Conservation (phyloP, 2,113 vertebrate species). For the Catharus fuscescens region DNA sequence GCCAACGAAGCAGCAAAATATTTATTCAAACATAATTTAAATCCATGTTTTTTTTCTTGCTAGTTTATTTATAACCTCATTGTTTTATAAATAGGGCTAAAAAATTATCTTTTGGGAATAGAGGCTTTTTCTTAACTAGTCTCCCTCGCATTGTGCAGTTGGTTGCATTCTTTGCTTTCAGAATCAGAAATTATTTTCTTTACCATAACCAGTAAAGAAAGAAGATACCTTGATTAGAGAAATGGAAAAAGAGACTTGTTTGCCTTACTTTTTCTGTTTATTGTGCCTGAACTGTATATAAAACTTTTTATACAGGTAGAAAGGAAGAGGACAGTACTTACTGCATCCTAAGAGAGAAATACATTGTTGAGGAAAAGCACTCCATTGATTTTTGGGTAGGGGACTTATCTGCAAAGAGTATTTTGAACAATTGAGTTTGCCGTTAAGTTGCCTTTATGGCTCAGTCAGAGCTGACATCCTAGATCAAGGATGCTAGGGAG, state of each 20-base stretch:
- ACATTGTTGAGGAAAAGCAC: not conserved
- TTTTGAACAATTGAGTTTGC: constrained; percentile 3
- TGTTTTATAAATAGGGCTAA: not conserved
- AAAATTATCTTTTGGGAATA: not conserved
- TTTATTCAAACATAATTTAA: constrained; percentile 29
- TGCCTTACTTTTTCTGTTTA: not conserved
- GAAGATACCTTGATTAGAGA: not conserved
- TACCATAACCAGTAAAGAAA: not conserved
- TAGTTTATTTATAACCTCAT: constrained; percentile 21
- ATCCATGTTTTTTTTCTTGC: not conserved
- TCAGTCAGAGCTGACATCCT: not conserved
- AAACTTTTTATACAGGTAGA: not conserved
- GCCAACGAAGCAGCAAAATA: constrained; percentile 23
- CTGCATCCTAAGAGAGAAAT: not conserved
- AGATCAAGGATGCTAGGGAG: not conserved
- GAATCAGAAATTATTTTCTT: not conserved
- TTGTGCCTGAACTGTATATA: not conserved
- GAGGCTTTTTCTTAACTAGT: not conserved
- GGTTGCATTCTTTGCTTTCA: not conserved
- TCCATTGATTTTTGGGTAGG: not conserved
- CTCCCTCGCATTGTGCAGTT: not conserved
- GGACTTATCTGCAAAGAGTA: not conserved
- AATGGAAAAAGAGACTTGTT: not conserved
- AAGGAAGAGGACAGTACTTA: not conserved
- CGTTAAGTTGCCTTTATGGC: constrained; percentile 1